Base-by-base conservation (phyloP, 2,888 invertebrate genomes). In the Adelphocoris suturalis region DNA sequence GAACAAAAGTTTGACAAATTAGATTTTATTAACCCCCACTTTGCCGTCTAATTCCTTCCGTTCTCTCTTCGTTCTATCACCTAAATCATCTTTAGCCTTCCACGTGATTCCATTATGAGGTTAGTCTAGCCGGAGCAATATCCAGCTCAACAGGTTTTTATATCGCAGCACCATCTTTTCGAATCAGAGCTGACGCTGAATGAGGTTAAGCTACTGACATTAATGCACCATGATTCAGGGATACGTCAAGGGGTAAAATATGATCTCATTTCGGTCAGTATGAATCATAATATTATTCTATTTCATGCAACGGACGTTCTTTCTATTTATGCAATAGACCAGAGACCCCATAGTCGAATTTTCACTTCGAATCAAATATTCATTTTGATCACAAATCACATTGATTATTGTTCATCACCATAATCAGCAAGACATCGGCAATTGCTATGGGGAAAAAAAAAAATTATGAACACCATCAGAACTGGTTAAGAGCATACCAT, bases 81-180 rank as follows among this genome's bases (percentile, higher is more conserved):
- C 85, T 85, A 57, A 85, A 85, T 85, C 85, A 85, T 85, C 85
- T 85, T 85, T 85, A 85, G 85, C 37, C 85, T 61, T 61, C 85
- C 28, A 55, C 61, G 85, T 28, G 61, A 57, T 57, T 61, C 85
- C 85, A 85, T 85, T 85, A 85, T 37, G 85, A 57, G 82, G 16
- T 47, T 47, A 80, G 78, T 47, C 78, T 80, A 47, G 78, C 78
- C 61, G 55, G 55, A n/a, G 52, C 55, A 61, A 27, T 85, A 85
- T 85, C 85, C 85, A 85, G 85, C 85, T 85, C 85, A 85, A 85
- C 85, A 85, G 85, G 85, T 85, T 85, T 85, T 85, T 68, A 28
- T 80, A 80, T 80, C 78, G 78, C 78, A 37, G 47, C 78, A 19
- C 47, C 78, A 80, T 80, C 68, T 23, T 68, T 68, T 27, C 23